Evolutionary conservation across 2,113 vertebrate genomes (phyloP), one percentile per base, ranked within the genome.

Genomic region (Sander vitreus): DNA sequence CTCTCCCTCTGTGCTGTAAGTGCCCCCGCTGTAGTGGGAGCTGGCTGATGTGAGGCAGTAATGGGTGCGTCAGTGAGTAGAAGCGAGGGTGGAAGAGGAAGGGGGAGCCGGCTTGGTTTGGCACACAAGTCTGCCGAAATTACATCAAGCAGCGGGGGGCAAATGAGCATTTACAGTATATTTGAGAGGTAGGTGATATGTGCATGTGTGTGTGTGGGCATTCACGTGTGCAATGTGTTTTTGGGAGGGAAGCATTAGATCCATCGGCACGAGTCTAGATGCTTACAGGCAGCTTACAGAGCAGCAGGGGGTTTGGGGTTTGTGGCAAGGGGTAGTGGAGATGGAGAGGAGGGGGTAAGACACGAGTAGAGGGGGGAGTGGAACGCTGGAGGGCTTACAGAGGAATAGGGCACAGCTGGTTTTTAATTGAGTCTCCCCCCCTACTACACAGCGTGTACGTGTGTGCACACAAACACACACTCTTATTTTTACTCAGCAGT

Each of bases 391-490:
- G 91, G 91, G 88, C 90, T 88, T 91, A 85, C 85, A 88, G 85
- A 92, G 84, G 87, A 91, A 93, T 83, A 91, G 75, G 77, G 90
- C 94, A 93, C 95, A 96, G 94, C 94, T 96, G 94, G 92, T 93
- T 95, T 93, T 94, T 95, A 96, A 95, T 95, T 95, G 94, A 95
- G 93, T 88, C 86, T 72, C 86, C 89, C 89, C 81, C 69, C 87
- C 84, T 48, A 79, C 82, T 77, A 68, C 78, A 58, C 54, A 4
- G n/a, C 51, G 74, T 76, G 78, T 68, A 50, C 21, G 25, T 75
- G 47, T 70, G 64, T 43, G 64, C 72, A 12, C 81, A 27, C 73
- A 50, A 60, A 78, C 85, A 60, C 68, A 80, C 70, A 3, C 47
- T 19, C 66, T 74, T 83, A 73, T 85, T 93, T 94, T 93, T 93